Evolutionary conservation across 2,797 vertebrate species (phyloP).

Genomic region (Phalloptychus januarius): DNA sequence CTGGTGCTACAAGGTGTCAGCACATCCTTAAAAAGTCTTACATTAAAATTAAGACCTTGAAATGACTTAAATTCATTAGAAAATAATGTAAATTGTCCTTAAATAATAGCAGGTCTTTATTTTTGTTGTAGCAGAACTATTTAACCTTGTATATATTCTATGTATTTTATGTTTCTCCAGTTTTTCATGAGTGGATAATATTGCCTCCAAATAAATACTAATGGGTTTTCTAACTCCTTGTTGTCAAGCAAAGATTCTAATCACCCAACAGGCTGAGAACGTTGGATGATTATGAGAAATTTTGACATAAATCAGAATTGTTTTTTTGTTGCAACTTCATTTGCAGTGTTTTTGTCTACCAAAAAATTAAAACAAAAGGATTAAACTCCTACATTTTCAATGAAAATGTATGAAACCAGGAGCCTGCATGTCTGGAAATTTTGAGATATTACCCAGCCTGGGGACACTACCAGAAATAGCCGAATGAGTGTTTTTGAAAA

Average conservation of each 20-base stretch:
- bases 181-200: not conserved
- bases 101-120: too few relatives aligned
- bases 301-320: not conserved
- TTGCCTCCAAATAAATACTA: not conserved
- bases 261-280: not conserved
- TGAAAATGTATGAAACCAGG: slow-evolving; percentile 8
- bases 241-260: not conserved
- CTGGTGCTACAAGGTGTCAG: not conserved
- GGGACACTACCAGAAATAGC: slow-evolving; percentile 11
- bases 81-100: too few relatives aligned
- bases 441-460: not conserved
- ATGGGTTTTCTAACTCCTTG: not conserved
- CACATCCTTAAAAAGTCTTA: too few relatives aligned
- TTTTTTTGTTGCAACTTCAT: not conserved
- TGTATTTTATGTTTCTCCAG: not conserved
- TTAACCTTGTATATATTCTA: too few relatives aligned
- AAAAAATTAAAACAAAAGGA: not conserved
- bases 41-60: too few relatives aligned
- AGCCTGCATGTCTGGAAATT: not conserved
- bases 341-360: not conserved
- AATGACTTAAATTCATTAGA: too few relatives aligned
- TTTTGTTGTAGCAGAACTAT: too few relatives aligned
- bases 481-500: slow-evolving; percentile 23
- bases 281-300: not conserved
- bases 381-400: not conserved